Evolutionary conservation across 2,113 vertebrate genomes (phyloP).

Genomic region (Xerus inauris): DNA sequence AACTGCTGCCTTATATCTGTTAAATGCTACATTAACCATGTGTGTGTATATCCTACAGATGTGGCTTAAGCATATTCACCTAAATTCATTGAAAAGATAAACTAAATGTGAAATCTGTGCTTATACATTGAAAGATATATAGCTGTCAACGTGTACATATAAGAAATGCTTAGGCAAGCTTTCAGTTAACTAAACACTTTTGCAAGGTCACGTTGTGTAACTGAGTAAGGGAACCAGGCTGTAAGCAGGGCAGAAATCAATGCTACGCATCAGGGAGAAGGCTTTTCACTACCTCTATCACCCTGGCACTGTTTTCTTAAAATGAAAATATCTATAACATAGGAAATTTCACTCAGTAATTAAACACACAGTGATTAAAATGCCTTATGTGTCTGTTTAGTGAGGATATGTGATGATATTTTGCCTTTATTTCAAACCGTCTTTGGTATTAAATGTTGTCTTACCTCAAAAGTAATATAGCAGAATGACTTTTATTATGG

Average conservation of each 20-base stretch:
- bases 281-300: not conserved
- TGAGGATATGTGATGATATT: slow-evolving; percentile 15
- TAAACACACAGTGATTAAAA: slow-evolving; percentile 67
- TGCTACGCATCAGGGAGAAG: not conserved
- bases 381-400: slow-evolving; percentile 29
- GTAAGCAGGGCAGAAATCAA: not conserved
- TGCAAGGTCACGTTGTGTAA: not conserved
- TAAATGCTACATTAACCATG: not conserved
- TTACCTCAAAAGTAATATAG: slow-evolving; percentile 43
- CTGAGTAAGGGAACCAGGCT: not conserved
- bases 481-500: slow-evolving; percentile 63
- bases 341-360: slow-evolving; percentile 39
- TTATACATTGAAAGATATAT: not conserved
- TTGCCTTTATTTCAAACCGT: slow-evolving; percentile 56
- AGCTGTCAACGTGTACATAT: not conserved
- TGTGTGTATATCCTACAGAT: not conserved
- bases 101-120: not conserved
- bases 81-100: not conserved
- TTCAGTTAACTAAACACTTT: not conserved
- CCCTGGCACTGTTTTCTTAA: slow-evolving; percentile 18
- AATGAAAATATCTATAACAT: slow-evolving; percentile 35
- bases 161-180: not conserved
- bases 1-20: not conserved
- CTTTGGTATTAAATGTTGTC: slow-evolving; percentile 45
- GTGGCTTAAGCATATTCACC: not conserved